Base-by-base conservation (phyloP, 37 sponge, comb jelly and placozoan species). In the Haliclona indistincta region DNA sequence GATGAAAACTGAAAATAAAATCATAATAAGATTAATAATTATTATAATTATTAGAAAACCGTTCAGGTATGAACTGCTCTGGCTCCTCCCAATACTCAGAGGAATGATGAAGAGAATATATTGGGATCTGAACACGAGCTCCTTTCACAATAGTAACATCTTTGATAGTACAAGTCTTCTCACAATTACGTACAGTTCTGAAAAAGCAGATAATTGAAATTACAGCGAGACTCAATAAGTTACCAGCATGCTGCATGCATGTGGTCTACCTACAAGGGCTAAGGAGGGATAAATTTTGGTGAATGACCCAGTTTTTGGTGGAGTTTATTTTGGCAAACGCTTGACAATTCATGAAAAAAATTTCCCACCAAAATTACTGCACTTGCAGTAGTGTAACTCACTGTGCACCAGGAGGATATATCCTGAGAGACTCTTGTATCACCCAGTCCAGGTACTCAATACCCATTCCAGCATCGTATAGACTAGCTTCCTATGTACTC, bases 371-470 rank as follows among this genome's bases (percentile, higher is more conserved):
- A n/a, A n/a, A n/a, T n/a, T n/a, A n/a, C n/a, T n/a, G n/a, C n/a
- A n/a, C n/a, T n/a, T n/a, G 22, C n/a, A n/a, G n/a, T n/a, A n/a
- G n/a, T n/a, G n/a, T n/a, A n/a, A n/a, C n/a, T 26, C 43, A 89
- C 90, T 23, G 69, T 62, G 86, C 58, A 49, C 64, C 89, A 29
- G 89, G 83, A 52, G 89, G 86, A 42, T 85, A 85, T 41, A 85
- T 53, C 29, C 94, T 77, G 28, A 93, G 70, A 45, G 94, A 85
- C 64, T 93, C 94, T 34, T 82, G 70, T 20, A 93, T 10, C 1
- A 86, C 86, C 86, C 80, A 75, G 35, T 88, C 89, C 44, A 93
- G 61, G 40, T 93, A 93, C n/a, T 78, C 71, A 39, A 93, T 67
- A 11, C 85, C 66, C 67, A 82, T 76, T 28, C 77, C 38, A 28